Base-by-base conservation (phyloP, 2,888 invertebrate genomes). In the Synanthedon myopaeformis region DNA sequence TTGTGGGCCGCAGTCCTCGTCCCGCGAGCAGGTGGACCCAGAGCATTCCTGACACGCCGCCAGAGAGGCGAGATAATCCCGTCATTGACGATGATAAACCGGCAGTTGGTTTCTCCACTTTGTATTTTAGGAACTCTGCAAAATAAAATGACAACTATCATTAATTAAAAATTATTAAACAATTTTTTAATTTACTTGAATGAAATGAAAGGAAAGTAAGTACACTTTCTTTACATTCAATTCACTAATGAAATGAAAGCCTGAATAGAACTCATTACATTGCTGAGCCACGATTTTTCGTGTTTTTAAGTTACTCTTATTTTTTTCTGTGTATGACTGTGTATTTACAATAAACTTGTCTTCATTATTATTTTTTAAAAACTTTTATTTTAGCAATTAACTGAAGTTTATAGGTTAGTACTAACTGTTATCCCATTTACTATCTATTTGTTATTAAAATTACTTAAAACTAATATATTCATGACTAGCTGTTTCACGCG, bases 1-100 rank as follows among this genome's bases (percentile, higher is more conserved):
- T 90, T 1, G 92, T 91, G 17, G 95, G 92, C 64, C 96, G 89
- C 12, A 97, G 88, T 6, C 96, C 96, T 58, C 96, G 91, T 2
- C 97, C 97, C 1, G 96, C 96, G 49, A 97, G 79, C 53, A 97
- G 82, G 73, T 97, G 96, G 13, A 97, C 94, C 94, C 96, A 96
- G 4, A 97, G 86, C 89, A 97, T 92, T 6, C 97, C 97, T 53
- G 95, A 96, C 12, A 95, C 91, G 1, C 90, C 87, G 57, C 78
- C 87, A 49, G 85, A 72, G 1, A 87, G 65, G 1, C 89, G 83
- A 1, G 89, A 85, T 41, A 89, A 61, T 11, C 89, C 88, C 1
- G 89, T 87, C 77, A 89, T 90, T 51, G 89, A 90, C 49, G 88
- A 88, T 53, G 90, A 90, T 50, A 90, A 83, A 13, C 89, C 88